Conservation (phyloP, 1,140 invertebrate genomes). For the Drosophila lowei region DNA sequence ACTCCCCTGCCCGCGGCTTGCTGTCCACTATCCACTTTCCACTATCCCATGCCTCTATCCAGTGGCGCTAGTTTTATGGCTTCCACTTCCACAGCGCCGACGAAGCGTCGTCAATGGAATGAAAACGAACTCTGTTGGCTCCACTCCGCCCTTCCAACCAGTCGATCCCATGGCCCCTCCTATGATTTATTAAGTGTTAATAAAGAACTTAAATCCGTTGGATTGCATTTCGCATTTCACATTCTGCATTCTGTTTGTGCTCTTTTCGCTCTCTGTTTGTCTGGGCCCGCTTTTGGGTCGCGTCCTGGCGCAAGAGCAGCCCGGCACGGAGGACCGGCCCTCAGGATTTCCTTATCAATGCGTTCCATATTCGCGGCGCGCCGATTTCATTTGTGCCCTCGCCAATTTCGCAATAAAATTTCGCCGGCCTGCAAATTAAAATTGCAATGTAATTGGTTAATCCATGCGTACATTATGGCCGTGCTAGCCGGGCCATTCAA, state of each 20-base stretch:
- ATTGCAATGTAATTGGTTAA: slow-evolving; percentile 83
- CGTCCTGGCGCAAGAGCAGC: slow-evolving; percentile 9
- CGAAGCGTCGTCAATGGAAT: slow-evolving; percentile 39
- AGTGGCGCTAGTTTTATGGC: slow-evolving; percentile 73
- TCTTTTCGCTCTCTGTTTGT: slow-evolving; percentile 18
- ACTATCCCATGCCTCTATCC: slow-evolving; percentile 2
- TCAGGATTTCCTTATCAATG: slow-evolving; percentile 80
- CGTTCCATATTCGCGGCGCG: slow-evolving; percentile 71
- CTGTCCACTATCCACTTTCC: too few species aligned
- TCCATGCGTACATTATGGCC: slow-evolving; percentile 80
- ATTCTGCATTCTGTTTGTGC: slow-evolving; percentile 35
- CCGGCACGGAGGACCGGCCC: slow-evolving; percentile 11
- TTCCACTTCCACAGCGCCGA: slow-evolving; percentile 54
- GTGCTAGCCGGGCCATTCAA: slow-evolving; percentile 50
- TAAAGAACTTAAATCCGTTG: slow-evolving; percentile 83
- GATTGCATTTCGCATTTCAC: slow-evolving; percentile 55
- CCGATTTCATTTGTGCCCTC: slow-evolving; percentile 69
- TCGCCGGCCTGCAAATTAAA: slow-evolving; percentile 81
- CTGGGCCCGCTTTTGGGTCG: slow-evolving; percentile 30
- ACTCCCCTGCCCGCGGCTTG: background rate
- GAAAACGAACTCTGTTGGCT: slow-evolving; percentile 9
- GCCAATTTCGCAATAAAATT: slow-evolving; percentile 82
- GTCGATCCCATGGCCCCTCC: slow-evolving; percentile 8
- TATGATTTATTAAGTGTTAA: slow-evolving; percentile 83
- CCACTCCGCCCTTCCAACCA: slow-evolving; percentile 1